Conservation (phyloP, 2,113 vertebrate species). For the Peromyscus californicus region DNA sequence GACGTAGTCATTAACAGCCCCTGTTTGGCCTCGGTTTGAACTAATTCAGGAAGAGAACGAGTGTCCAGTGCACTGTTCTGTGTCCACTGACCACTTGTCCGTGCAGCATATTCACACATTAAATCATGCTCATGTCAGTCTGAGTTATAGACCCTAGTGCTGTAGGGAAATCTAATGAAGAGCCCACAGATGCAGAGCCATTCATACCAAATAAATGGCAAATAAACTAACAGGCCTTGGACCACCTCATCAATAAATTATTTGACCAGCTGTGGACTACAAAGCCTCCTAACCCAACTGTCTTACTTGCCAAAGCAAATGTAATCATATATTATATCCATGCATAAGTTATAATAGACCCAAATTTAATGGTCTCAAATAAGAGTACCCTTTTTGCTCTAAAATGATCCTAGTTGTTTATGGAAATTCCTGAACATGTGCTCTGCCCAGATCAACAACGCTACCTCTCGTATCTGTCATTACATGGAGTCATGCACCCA, state of each 20-base stretch:
- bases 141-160: not conserved
- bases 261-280: slow-evolving; percentile 20
- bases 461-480: not conserved
- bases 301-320: not conserved
- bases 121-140: slow-evolving; percentile 24
- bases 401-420: slow-evolving; percentile 41
- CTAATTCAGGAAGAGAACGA: not conserved
- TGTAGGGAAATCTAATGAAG: slow-evolving; percentile 38
- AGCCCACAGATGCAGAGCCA: not conserved
- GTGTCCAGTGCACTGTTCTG: not conserved
- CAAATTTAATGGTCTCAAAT: not conserved
- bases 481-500: not conserved
- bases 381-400: not conserved
- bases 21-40: not conserved
- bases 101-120: not conserved
- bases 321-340: not conserved
- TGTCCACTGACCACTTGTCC: not conserved
- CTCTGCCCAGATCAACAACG: not conserved
- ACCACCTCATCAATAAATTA: not conserved
- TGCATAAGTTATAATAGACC: not conserved
- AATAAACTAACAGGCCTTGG: not conserved
- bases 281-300: slow-evolving; percentile 35
- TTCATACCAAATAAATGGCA: not conserved
- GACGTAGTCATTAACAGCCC: not conserved
- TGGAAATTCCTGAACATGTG: not conserved